These are phyloP conservation scores for Globia sparganii DNA, from an alignment of 2,888 invertebrate species.

Conservation along the genomic window DNA sequence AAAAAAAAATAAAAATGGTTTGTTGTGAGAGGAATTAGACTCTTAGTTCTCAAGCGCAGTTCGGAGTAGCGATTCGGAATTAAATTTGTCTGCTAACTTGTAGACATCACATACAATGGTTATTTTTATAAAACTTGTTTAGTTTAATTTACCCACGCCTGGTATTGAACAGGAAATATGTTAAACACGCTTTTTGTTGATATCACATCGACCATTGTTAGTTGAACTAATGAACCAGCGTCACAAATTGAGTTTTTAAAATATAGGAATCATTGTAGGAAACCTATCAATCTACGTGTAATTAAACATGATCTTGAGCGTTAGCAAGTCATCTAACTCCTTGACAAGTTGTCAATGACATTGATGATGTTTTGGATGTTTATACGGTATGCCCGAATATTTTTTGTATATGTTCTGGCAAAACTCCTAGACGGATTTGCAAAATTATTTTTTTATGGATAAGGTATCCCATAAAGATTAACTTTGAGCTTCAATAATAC, in stretches of 20 bases:
- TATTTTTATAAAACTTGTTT: slow-evolving; percentile 44
- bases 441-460: too few relatives aligned
- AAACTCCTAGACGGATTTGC: too few relatives aligned
- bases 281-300: slow-evolving; percentile 4
- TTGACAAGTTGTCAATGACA: slow-evolving; percentile 2
- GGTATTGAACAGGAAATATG: slow-evolving; percentile 39
- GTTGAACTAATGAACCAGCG: slow-evolving; percentile 10
- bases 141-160: slow-evolving; percentile 9
- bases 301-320: slow-evolving; percentile 13
- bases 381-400: too few relatives aligned
- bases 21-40: neutral
- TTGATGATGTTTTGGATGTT: too few relatives aligned
- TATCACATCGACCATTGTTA: slow-evolving; percentile 7
- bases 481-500: too few relatives aligned
- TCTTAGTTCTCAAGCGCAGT: neutral
- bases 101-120: neutral
- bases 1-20: neutral
- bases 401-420: too few relatives aligned
- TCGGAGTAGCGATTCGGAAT: neutral
- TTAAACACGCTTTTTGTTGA: slow-evolving; percentile 28
- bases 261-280: neutral
- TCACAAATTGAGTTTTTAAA: slow-evolving; percentile 15
- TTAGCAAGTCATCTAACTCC: slow-evolving; percentile 33
- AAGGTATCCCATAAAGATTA: too few relatives aligned
- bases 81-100: neutral